Evolutionary conservation across 1,140 invertebrate genomes (phyloP).

Genomic region (Drosophila bocki): DNA sequence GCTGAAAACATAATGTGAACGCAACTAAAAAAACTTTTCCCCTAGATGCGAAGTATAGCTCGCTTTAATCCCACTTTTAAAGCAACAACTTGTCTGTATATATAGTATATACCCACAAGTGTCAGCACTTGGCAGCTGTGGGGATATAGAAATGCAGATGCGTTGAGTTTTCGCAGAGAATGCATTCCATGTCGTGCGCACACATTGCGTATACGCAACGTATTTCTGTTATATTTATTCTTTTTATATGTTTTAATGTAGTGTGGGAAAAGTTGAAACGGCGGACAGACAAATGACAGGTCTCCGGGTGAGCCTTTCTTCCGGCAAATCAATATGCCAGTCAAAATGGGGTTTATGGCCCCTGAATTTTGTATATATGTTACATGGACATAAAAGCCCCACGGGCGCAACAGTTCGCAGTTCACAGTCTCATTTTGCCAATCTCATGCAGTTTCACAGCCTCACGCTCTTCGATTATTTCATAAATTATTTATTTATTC

Average conservation of each 20-base stretch:
- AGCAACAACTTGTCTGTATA: constrained; percentile 44
- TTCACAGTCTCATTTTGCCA: constrained; percentile 30
- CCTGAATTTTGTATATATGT: constrained; percentile 23
- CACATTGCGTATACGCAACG: constrained; percentile 62
- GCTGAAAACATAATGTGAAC: constrained; percentile 1
- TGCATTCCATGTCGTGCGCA: constrained; percentile 59
- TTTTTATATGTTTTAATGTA: constrained; percentile 26
- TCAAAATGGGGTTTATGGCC: constrained; percentile 24
- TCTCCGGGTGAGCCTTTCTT: not conserved
- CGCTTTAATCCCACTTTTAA: constrained; percentile 41
- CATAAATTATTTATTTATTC: constrained; percentile 74
- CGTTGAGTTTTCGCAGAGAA: constrained; percentile 35
- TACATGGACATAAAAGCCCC: constrained; percentile 18
- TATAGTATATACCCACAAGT: constrained; percentile 25
- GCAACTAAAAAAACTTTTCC: constrained; percentile 19
- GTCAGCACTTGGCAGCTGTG: constrained; percentile 61
- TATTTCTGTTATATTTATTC: constrained; percentile 31
- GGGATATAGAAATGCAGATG: constrained; percentile 63
- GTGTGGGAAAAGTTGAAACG: constrained; percentile 2
- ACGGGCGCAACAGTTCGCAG: constrained; percentile 19
- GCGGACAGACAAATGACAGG: constrained; percentile 19
- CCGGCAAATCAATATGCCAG: constrained; percentile 35
- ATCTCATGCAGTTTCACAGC: constrained; percentile 43
- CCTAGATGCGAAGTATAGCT: constrained; percentile 18
- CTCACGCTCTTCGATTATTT: constrained; percentile 43